Percentiles rank a stretch among this genome's conserved stretches.
Evolutionary conservation across 1,140 invertebrate species (phyloP).

Genomic region (Nebria ingens): DNA sequence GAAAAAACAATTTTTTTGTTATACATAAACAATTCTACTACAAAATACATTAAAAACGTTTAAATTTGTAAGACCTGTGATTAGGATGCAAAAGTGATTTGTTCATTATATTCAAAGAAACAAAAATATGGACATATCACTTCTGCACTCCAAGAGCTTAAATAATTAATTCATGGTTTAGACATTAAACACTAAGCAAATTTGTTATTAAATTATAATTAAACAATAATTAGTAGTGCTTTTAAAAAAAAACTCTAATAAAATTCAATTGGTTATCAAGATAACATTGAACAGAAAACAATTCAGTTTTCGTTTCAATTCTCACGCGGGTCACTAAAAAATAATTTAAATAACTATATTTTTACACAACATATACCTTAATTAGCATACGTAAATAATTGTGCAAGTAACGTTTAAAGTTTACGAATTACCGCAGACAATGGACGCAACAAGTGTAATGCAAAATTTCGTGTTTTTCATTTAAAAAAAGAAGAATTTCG

Average conservation of each 20-base stretch:
- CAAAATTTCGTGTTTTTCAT: not conserved
- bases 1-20: no score
- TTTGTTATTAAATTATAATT: not conserved
- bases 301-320: not conserved
- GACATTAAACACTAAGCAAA: no score
- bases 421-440: not conserved
- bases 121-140: no score
- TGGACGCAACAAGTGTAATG: not conserved
- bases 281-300: constrained; percentile 4
- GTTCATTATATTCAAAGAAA: no score
- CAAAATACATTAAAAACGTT: no score
- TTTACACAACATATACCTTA: constrained; percentile 10
- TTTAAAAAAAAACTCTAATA: not conserved
- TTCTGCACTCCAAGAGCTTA: no score
- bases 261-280: not conserved
- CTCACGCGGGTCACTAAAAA: not conserved
- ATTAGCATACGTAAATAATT: constrained; percentile 7
- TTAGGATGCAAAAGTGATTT: no score
- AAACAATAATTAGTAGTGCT: not conserved
- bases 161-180: no score
- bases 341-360: constrained; percentile 10
- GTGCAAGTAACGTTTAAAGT: constrained; percentile 15
- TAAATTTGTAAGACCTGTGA: no score
- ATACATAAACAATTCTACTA: no score
- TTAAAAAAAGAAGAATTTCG: not conserved